phyloP scores from a whole-genome alignment of 1,140 invertebrate species.

The Ceratina calcarata region DNA sequence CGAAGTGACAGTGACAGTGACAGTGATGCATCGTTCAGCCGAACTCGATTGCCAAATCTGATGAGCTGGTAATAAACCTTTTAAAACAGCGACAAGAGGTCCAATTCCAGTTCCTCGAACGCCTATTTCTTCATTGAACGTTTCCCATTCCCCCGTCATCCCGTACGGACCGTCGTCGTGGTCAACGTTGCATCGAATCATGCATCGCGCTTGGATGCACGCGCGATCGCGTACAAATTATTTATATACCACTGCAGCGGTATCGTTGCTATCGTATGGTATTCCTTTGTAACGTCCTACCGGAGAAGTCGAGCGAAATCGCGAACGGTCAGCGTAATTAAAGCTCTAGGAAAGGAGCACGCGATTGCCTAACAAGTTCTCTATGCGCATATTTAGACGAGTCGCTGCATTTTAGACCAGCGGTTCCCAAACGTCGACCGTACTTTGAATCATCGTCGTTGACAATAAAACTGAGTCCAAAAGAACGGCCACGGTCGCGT shows the following conservation, averaged over 20 bases:
- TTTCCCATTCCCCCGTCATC: conserved; percentile 2
- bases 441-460: not conserved
- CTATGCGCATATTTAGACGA: conserved; percentile 73
- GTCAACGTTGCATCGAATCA: conserved; percentile 13
- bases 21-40: conserved; percentile 70
- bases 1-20: conserved; percentile 66
- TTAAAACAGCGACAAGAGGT: conserved; percentile 38
- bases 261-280: not conserved
- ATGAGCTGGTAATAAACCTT: conserved; percentile 68
- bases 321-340: conserved; percentile 75
- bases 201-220: not conserved
- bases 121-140: conserved; percentile 51
- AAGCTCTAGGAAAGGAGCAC: conserved; percentile 70
- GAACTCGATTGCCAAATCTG: conserved; percentile 55
- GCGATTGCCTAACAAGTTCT: conserved; percentile 72
- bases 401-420: conserved; percentile 47
- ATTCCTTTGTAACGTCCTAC: conserved; percentile 49
- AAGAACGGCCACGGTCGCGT: not conserved
- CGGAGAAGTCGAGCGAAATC: conserved; percentile 17
- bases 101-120: conserved; percentile 40
- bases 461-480: not conserved
- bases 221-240: conserved; percentile 35
- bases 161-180: too few species aligned
- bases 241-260: not conserved
- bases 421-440: conserved; percentile 32